Conservation (phyloP, 2,888 invertebrate genomes). For the Philereme transversata region DNA sequence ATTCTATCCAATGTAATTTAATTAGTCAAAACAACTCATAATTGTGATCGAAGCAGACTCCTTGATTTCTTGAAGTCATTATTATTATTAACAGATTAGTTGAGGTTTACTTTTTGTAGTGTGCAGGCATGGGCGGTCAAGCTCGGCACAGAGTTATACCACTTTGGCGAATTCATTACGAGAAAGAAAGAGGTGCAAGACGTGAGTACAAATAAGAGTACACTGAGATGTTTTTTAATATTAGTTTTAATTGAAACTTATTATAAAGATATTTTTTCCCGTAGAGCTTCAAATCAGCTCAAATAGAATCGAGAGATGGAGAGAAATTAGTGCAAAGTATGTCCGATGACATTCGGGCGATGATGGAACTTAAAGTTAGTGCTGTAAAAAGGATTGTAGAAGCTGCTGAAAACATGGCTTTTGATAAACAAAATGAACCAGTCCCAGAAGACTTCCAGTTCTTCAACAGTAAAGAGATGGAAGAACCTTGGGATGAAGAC, state of each 20-base stretch:
- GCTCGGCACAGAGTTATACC: conserved; percentile 90
- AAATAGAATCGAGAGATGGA: conserved; percentile 90
- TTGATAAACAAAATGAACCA: conserved; percentile 79
- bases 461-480: conserved; percentile 88
- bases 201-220: conserved; percentile 67
- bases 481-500: conserved; percentile 81
- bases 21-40: background rate
- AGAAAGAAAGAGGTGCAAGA: conserved; percentile 91
- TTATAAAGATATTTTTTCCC: conserved; percentile 38
- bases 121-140: conserved; percentile 93
- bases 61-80: background rate
- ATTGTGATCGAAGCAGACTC: background rate
- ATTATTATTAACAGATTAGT: conserved; percentile 3
- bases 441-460: conserved; percentile 86
- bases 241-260: background rate
- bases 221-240: background rate
- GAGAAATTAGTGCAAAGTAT: conserved; percentile 91
- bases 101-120: conserved; percentile 64
- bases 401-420: conserved; percentile 92
- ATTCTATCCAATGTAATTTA: conserved; percentile 2
- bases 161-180: conserved; percentile 91
- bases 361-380: conserved; percentile 95
- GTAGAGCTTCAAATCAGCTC: conserved; percentile 91
- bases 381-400: conserved; percentile 95
- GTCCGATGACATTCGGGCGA: conserved; percentile 92